phyloP scores from a whole-genome alignment of 2,113 vertebrate genomes.

The Halcyon senegalensis region DNA sequence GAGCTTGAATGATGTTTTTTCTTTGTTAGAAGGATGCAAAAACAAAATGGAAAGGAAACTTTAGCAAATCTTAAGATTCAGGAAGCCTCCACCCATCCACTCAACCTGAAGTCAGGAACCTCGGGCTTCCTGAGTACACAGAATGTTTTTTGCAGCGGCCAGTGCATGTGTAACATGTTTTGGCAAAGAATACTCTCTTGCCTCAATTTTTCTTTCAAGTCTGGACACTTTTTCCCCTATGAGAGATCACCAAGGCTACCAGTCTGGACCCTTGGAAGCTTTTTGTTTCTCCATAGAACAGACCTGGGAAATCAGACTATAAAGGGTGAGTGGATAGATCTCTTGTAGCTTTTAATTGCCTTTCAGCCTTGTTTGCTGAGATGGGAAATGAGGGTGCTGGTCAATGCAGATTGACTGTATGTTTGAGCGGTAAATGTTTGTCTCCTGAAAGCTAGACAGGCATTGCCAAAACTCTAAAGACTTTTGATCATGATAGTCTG shows the following conservation, averaged over 20 bases:
- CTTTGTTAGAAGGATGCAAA: constrained; percentile 70
- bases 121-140: constrained; percentile 60
- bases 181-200: constrained; percentile 35
- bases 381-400: background rate
- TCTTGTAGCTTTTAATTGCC: background rate
- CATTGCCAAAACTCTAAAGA: background rate
- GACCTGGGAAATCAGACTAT: background rate
- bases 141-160: background rate
- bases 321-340: background rate
- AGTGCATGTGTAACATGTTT: background rate
- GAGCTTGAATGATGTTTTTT: constrained; percentile 47
- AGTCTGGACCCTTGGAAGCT: background rate
- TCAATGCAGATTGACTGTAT: background rate
- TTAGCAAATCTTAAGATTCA: constrained; percentile 72
- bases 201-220: constrained; percentile 25
- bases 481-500: background rate
- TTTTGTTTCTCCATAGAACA: constrained; percentile 2
- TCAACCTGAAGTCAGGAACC: constrained; percentile 71
- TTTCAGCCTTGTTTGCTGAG: background rate
- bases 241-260: constrained; percentile 2
- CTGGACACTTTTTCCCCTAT: background rate
- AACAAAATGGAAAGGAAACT: constrained; percentile 76
- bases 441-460: background rate
- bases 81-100: constrained; percentile 74
- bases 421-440: background rate